Base-by-base conservation (phyloP, 2,113 vertebrate species). In the Eubucco bourcierii region DNA sequence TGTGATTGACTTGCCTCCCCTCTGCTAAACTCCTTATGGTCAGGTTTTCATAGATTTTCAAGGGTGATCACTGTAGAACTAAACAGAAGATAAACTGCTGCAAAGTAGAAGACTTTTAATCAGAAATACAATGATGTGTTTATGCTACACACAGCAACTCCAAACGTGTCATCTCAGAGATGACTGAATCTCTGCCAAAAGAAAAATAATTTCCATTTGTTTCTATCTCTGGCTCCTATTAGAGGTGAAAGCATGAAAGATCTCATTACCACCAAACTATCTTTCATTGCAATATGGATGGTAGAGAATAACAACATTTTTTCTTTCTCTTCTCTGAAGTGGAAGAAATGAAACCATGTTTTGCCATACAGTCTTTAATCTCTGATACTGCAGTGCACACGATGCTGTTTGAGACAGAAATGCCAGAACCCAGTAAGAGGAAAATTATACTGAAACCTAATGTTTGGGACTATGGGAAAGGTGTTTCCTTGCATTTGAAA, bases 331-430 rank as follows among this genome's bases (percentile, higher is more conserved):
- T 64, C 37, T 80, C 27, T 64, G 81, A 84, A 89, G 31, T 17
- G 39, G 77, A 93, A 84, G 14, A 44, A 56, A 68, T 64, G 33
- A 89, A 90, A 44, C 28, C 15, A 16, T 87, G 12, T 55, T 87
- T 79, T 92, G 23, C 25, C 25, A 68, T 12, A 61, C 24, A 83
- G 84, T 56, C 23, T 96, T 93, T 64, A 86, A n/a, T 95, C 61
- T 77, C 61, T 53, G 23, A 9, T 91, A 60, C 41, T 34, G 7
- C 29, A 55, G 20, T 59, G 28, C n/a, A 80, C 9, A 20, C 73
- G 34, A 13, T 33, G 59, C 8, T 70, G 37, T 60, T 83, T 90
- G 68, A 88, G 91, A 65, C 25, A 71, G 56, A 64, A 93, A 74
- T 85, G 80, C 52, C 12, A 73, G 56, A 83, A 66, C 67, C 20